Evolutionary conservation across 1,140 invertebrate species (phyloP).

Genomic region (Panonychus citri): DNA sequence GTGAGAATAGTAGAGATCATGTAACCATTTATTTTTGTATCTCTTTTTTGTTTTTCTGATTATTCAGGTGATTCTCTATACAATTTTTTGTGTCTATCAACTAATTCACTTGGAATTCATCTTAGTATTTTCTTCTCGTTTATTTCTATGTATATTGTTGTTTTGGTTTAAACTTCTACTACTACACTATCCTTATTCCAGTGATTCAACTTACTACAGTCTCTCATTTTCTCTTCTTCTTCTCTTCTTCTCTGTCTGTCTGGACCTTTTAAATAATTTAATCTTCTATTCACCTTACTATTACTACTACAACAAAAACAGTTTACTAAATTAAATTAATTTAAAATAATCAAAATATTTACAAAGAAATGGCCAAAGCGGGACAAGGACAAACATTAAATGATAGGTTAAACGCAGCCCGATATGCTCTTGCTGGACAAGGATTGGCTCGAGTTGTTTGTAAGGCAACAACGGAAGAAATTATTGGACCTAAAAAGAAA

Average conservation of each 20-base stretch:
- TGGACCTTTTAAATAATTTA: no score
- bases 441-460: conserved; percentile 96
- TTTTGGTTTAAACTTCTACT: neutral
- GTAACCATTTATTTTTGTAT: no score
- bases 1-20: no score
- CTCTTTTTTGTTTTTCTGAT: no score
- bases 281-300: no score
- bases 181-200: neutral
- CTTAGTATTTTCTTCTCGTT: neutral
- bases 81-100: no score
- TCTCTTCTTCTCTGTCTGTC: no score
- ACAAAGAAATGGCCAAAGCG: neutral
- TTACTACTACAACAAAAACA: no score
- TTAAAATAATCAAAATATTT: no score
- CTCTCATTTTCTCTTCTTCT: neutral
- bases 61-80: no score
- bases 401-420: conserved; percentile 85
- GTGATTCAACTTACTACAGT: neutral
- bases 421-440: conserved; percentile 93
- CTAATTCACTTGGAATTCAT: no score
- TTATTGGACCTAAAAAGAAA: conserved; percentile 99
- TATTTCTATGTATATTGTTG: neutral
- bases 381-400: conserved; percentile 44
- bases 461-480: conserved; percentile 98
- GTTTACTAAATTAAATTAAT: no score